Evolutionary conservation across 2,797 vertebrate species (phyloP).

Genomic region (Bradypodion ventrale): DNA sequence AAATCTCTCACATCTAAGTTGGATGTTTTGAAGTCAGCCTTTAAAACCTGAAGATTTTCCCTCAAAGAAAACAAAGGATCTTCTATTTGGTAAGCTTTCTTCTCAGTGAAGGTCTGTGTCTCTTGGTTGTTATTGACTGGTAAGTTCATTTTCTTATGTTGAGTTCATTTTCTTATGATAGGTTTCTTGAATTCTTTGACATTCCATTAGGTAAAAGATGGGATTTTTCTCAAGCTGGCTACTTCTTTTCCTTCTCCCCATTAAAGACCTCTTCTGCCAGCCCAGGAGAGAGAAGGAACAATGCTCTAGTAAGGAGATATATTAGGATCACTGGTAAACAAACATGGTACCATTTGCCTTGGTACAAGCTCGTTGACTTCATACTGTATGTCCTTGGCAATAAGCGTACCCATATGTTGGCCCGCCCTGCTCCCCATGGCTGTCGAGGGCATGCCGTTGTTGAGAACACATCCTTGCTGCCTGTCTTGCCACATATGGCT

Average conservation of each 20-base stretch:
- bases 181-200: too few species aligned
- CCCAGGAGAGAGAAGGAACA: background rate
- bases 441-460: background rate
- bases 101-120: background rate
- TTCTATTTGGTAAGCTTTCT: background rate
- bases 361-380: background rate
- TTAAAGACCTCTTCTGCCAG: background rate
- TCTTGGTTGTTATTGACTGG: background rate
- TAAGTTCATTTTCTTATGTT: background rate
- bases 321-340: conserved; percentile 1
- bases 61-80: background rate
- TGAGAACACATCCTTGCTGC: background rate
- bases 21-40: background rate
- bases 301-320: background rate
- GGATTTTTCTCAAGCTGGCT: conserved; percentile 1
- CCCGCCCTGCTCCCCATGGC: background rate
- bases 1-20: background rate
- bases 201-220: background rate
- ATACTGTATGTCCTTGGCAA: background rate
- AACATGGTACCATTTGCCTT: background rate
- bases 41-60: background rate
- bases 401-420: background rate
- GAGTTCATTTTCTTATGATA: background rate
- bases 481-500: background rate
- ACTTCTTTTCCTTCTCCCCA: background rate